Evolutionary conservation across 2,888 invertebrate genomes (phyloP), one percentile per base, ranked within the genome.

Genomic region (Dugesia japonica): DNA sequence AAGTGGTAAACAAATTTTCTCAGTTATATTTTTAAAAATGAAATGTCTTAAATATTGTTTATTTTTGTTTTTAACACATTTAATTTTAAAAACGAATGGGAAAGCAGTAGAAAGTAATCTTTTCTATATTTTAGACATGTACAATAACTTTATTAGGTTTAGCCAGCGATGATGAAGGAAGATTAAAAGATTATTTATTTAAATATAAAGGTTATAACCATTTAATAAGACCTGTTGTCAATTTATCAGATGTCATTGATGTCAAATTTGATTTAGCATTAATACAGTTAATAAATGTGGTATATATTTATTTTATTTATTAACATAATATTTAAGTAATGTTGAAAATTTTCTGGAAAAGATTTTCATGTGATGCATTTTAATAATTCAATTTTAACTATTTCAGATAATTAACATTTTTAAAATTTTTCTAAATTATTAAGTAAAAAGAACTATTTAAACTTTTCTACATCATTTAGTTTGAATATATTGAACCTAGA

Each of bases 201-300:
- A 81, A 82, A 27, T 80, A 80, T 31, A 81, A 81, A 42, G 94
- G 94, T 81, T 97, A 97, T 89, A 97, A 95, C 87, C 94, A 94
- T 85, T 90, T 97, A 81, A 95, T 97, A 86, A 89, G 95, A 83
- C 95, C 95, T 79, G 95, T 97, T 81, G 91, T 92, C 86, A 92
- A 94, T 86, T 93, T 94, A 90, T 94, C 92, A 82, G 92, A 94
- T 86, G 94, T 92, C 86, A 92, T 95, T 81, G 91, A 92, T 86
- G 94, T 95, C 82, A 89, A 91, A 83, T 94, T 95, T 86, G 94
- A 94, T 80, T 89, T 95, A 81, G 94, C 94, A 80, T 92, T 95
- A 86, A 94, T 95, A 82, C 95, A 95, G 86, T 90, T 95, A 81
- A 95, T 95, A 87, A 94, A 93, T 86, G 94, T 95, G 88, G 95